Percentiles rank a stretch among this genome's conserved stretches.
phyloP scores from a whole-genome alignment of 2,888 invertebrate species.

The Lottia scabra region DNA sequence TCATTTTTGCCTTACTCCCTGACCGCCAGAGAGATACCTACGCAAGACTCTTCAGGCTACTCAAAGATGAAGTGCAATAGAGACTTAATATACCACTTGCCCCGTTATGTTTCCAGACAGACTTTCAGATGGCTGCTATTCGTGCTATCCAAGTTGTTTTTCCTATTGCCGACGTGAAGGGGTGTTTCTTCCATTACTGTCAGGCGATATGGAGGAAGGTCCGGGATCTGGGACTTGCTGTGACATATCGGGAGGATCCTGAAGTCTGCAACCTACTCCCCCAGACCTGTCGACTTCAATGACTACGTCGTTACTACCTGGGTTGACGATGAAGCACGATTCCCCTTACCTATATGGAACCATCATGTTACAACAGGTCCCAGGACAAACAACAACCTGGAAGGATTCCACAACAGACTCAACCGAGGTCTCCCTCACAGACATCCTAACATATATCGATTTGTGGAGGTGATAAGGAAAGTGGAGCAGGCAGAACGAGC shows the following conservation, averaged over 20 bases:
- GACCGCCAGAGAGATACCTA: not conserved
- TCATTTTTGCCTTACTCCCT: too few species aligned
- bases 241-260: too few species aligned
- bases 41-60: not conserved
- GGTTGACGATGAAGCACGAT: slow-evolving; percentile 5
- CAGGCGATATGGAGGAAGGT: not conserved
- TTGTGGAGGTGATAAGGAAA: not conserved
- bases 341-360: too few species aligned
- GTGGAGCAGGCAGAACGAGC: not conserved
- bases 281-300: not conserved
- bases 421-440: not conserved
- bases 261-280: not conserved
- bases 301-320: slow-evolving; percentile 3
- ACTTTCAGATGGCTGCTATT: not conserved
- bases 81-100: not conserved
- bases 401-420: not conserved
- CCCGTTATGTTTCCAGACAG: too few species aligned
- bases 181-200: not conserved
- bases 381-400: too few species aligned
- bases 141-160: not conserved
- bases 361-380: not conserved
- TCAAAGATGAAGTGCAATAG: not conserved
- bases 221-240: not conserved
- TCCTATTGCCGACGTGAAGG: not conserved
- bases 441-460: not conserved